A percentile compares a stretch with the other conserved stretches of the same genome.
Evolutionary conservation across 1,140 invertebrate species (phyloP).

Genomic region (Apis florea): DNA sequence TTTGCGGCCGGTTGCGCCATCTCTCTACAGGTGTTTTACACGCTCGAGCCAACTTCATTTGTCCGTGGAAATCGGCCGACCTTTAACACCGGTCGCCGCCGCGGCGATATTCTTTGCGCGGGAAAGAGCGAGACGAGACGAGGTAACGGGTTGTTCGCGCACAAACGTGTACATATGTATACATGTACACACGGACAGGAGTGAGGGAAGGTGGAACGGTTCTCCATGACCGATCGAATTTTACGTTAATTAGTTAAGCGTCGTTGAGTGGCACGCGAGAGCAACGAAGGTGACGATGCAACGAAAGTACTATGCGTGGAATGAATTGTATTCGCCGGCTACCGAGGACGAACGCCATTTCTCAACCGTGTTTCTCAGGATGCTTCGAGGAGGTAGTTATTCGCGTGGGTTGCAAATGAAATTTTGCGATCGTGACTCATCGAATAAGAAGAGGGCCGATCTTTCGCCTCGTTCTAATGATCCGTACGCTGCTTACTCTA

Average conservation of each 20-base stretch:
- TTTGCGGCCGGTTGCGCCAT: slow-evolving; percentile 6
- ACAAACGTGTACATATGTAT: not conserved
- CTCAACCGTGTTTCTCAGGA: no score
- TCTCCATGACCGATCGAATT: slow-evolving; percentile 74
- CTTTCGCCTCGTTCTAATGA: not conserved
- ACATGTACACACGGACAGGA: not conserved
- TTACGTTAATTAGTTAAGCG: slow-evolving; percentile 75
- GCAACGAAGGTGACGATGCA: slow-evolving; percentile 61
- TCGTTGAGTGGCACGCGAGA: slow-evolving; percentile 73
- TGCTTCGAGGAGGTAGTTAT: no score
- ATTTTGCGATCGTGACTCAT: no score
- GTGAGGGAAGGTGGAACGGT: slow-evolving; percentile 13
- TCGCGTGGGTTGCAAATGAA: no score
- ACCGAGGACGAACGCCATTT: no score
- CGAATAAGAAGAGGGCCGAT: not conserved
- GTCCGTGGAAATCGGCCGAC: slow-evolving; percentile 48
- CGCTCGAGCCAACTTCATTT: slow-evolving; percentile 39
- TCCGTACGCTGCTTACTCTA: not conserved
- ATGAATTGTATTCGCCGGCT: not conserved
- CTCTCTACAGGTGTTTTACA: slow-evolving; percentile 36
- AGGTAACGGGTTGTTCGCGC: slow-evolving; percentile 52
- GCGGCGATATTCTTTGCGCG: slow-evolving; percentile 14
- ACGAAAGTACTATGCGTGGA: slow-evolving; percentile 52
- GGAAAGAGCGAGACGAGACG: not conserved
- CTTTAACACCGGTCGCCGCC: slow-evolving; percentile 33